These are phyloP conservation scores for Tetrax tetrax DNA, from an alignment of 2,113 vertebrate genomes.

Conservation along the genomic window DNA sequence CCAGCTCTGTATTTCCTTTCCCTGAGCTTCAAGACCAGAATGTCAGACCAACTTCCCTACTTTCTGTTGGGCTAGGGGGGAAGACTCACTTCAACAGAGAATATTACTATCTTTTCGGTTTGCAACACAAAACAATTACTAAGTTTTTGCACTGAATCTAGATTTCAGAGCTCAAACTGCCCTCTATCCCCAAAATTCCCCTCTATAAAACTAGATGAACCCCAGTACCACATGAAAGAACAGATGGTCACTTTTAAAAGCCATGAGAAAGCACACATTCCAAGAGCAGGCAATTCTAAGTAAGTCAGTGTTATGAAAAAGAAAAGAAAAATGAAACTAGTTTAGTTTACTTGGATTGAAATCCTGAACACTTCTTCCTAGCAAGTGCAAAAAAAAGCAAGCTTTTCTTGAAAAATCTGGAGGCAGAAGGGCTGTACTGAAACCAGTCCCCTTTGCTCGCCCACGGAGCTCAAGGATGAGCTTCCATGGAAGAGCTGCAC, in stretches of 20 bases:
- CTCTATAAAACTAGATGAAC: background rate
- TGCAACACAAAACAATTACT: background rate
- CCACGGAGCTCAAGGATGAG: background rate
- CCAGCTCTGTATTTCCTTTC: background rate
- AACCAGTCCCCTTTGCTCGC: background rate
- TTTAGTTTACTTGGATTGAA: background rate
- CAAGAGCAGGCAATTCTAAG: background rate
- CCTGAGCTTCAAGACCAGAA: background rate
- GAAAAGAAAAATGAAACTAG: background rate
- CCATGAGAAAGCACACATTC: background rate
- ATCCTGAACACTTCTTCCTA: background rate
- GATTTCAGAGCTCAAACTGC: background rate
- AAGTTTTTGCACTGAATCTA: background rate
- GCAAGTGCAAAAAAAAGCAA: background rate
- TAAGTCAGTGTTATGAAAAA: background rate
- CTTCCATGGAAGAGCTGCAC: background rate
- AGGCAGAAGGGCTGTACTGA: background rate
- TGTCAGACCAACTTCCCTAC: background rate
- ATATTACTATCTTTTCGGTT: background rate
- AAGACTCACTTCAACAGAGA: background rate
- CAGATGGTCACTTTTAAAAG: background rate
- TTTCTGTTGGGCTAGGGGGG: fast-evolving
- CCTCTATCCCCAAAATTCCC: background rate
- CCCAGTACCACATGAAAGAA: background rate
- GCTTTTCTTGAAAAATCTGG: background rate